A percentile compares a stretch with the other conserved stretches of the same genome.
Evolutionary conservation across 2,113 vertebrate genomes (phyloP).

Genomic region (Proterorhinus semilunaris): DNA sequence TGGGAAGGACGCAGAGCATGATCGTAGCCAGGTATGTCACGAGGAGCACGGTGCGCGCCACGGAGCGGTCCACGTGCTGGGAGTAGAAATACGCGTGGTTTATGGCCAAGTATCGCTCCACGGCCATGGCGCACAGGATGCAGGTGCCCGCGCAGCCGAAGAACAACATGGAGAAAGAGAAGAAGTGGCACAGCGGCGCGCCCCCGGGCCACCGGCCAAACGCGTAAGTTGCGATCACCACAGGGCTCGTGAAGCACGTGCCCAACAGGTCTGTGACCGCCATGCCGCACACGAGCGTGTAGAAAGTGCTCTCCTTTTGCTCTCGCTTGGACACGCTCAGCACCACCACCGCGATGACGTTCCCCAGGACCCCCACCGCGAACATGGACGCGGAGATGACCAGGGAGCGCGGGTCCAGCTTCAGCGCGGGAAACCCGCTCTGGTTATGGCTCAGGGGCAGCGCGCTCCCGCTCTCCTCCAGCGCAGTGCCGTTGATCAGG

Average conservation of each 20-base stretch:
- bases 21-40: constrained; percentile 72
- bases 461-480: constrained; percentile 37
- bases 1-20: constrained; percentile 75
- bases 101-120: constrained; percentile 81
- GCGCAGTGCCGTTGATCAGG: constrained; percentile 58
- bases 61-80: constrained; percentile 71
- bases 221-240: constrained; percentile 81
- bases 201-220: constrained; percentile 76
- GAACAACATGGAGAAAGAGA: constrained; percentile 84
- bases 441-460: constrained; percentile 53
- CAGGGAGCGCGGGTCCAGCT: constrained; percentile 72
- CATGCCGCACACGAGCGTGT: constrained; percentile 81
- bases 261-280: constrained; percentile 81
- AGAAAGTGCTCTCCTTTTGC: constrained; percentile 82
- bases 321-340: constrained; percentile 78
- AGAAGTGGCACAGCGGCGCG: constrained; percentile 77
- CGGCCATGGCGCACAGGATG: constrained; percentile 81
- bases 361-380: constrained; percentile 77
- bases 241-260: constrained; percentile 81
- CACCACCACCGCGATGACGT: constrained; percentile 79
- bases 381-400: constrained; percentile 80
- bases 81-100: constrained; percentile 82
- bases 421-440: constrained; percentile 54
- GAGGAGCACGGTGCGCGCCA: constrained; percentile 74
- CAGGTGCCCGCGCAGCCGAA: constrained; percentile 81